These are phyloP conservation scores for Volucella bombylans DNA, from an alignment of 2,888 invertebrate genomes.

Conservation along the genomic window DNA sequence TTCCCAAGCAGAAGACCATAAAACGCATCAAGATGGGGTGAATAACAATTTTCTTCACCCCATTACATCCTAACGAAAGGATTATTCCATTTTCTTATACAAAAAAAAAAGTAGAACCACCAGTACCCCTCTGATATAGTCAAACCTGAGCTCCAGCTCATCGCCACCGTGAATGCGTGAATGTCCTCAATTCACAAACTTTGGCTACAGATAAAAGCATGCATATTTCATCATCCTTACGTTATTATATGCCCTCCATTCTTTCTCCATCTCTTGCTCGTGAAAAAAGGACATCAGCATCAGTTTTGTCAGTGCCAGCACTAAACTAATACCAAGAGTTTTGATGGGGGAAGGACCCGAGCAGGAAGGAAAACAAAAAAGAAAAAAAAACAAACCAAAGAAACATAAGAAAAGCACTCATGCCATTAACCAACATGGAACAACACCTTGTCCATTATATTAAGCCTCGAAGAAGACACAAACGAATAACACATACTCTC, in stretches of 20 bases:
- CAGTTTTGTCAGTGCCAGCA: constrained; percentile 15
- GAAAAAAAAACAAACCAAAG: neutral
- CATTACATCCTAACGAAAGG: constrained; percentile 72
- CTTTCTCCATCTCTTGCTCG: neutral
- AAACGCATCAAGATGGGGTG: constrained; percentile 71
- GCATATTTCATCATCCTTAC: constrained; percentile 68
- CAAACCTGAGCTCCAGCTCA: constrained; percentile 2
- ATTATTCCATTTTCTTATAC: constrained; percentile 59
- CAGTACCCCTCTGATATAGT: neutral
- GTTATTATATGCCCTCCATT: constrained; percentile 62
- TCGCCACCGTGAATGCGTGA: constrained; percentile 53
- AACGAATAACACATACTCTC: constrained; percentile 17
- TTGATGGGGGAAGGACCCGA: neutral
- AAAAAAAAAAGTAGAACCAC: neutral
- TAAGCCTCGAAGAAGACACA: constrained; percentile 42
- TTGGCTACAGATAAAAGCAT: constrained; percentile 68
- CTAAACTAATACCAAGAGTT: constrained; percentile 55
- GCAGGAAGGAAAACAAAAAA: constrained; percentile 14
- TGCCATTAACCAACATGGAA: constrained; percentile 69
- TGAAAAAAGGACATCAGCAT: constrained; percentile 58
- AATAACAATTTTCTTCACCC: constrained; percentile 73
- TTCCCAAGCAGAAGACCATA: constrained; percentile 62
- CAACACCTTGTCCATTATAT: constrained; percentile 73
- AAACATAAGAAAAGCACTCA: constrained; percentile 63
- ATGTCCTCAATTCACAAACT: constrained; percentile 70